Evolutionary conservation across 2,888 invertebrate genomes (phyloP).

Genomic region (Stenotaenia linearis): DNA sequence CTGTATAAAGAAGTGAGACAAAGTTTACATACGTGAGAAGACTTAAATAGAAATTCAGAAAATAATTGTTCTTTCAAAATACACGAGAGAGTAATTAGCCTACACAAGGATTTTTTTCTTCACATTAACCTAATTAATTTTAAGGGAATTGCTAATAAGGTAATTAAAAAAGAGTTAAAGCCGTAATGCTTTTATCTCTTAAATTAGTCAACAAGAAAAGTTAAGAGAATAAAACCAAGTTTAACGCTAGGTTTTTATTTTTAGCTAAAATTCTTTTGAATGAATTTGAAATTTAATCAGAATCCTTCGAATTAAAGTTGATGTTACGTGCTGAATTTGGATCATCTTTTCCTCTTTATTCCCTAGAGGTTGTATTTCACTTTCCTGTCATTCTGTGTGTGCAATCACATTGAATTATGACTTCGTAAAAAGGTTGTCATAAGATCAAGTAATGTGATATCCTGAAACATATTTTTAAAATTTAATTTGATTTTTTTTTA

Average conservation of each 20-base stretch:
- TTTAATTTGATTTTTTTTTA: background rate
- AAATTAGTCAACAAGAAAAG: background rate
- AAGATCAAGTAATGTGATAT: background rate
- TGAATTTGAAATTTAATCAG: background rate
- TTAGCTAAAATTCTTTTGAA: background rate
- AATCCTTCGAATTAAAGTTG: background rate
- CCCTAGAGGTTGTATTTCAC: background rate
- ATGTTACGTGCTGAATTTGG: background rate
- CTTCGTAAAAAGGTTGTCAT: background rate
- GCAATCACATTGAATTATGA: background rate
- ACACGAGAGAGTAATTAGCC: background rate
- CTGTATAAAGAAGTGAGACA: no score
- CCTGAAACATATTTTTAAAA: background rate
- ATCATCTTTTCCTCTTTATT: background rate
- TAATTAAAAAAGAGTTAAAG: background rate
- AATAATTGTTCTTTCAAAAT: no score
- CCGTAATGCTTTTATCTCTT: background rate
- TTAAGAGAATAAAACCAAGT: background rate
- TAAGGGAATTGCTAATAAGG: background rate
- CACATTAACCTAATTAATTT: background rate
- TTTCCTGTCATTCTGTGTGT: background rate
- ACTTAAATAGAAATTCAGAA: no score
- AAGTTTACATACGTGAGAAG: no score
- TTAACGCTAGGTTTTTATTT: background rate
- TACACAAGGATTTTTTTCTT: background rate